A percentile compares a stretch with the other conserved stretches of the same genome.
Conservation (phyloP, 2,797 vertebrate genomes). For the Meda fulgida region DNA sequence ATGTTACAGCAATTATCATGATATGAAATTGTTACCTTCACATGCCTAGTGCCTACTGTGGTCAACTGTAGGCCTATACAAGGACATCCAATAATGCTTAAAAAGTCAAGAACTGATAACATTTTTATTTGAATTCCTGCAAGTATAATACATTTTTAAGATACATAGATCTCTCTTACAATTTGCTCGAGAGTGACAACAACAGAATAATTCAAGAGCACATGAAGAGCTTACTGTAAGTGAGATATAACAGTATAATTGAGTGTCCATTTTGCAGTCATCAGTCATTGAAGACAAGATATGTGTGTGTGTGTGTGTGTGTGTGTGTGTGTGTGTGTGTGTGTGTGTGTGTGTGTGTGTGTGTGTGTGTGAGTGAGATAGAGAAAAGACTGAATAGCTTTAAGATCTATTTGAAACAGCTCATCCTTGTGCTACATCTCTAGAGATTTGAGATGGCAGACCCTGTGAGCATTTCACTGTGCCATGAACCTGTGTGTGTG, state of each 20-base stretch:
- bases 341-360: too few species aligned
- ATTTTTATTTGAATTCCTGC: neutral
- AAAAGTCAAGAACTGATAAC: neutral
- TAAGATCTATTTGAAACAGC: slow-evolving; percentile 7
- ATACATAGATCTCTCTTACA: neutral
- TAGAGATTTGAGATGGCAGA: slow-evolving; percentile 2
- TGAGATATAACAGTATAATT: slow-evolving; percentile 13
- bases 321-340: too few species aligned
- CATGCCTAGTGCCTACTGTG: neutral
- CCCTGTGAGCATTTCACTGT: neutral
- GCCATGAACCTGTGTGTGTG: neutral
- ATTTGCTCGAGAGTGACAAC: neutral
- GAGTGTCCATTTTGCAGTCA: slow-evolving; percentile 18
- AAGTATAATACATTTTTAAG: neutral
- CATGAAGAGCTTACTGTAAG: neutral
- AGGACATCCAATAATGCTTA: neutral
- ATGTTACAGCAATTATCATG: neutral
- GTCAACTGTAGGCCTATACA: neutral
- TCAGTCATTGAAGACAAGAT: slow-evolving; percentile 28
- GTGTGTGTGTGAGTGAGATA: too few species aligned
- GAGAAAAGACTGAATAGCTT: slow-evolving; percentile 6
- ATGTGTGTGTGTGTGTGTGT: neutral
- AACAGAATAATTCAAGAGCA: neutral
- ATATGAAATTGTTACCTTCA: neutral
- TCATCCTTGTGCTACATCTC: slow-evolving; percentile 36